Evolutionary conservation across 2,888 invertebrate genomes (phyloP).

Genomic region (Ophion costatus): DNA sequence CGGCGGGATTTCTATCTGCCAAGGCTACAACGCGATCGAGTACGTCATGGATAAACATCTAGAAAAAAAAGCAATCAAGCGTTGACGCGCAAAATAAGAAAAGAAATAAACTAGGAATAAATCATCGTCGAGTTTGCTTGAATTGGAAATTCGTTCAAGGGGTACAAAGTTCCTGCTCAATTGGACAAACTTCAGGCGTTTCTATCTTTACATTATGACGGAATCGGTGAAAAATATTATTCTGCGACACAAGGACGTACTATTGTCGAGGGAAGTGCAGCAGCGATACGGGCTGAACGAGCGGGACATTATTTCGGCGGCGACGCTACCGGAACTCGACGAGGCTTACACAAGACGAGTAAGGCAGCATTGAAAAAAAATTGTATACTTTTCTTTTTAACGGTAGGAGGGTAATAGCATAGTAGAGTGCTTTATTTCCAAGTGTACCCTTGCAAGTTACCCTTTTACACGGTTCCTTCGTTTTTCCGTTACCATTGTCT

Average conservation of each 20-base stretch:
- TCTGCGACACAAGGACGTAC: slow-evolving; percentile 90
- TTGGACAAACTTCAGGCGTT: slow-evolving; percentile 95
- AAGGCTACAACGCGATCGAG: slow-evolving; percentile 96
- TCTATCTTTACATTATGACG: slow-evolving; percentile 96
- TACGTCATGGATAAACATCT: slow-evolving; percentile 84
- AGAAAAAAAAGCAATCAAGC: background rate
- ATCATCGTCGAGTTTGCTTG: background rate
- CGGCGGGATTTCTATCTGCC: slow-evolving; percentile 96
- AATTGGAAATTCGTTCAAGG: slow-evolving; percentile 83
- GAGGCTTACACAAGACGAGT: slow-evolving; percentile 91
- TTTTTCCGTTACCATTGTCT: too few relatives aligned
- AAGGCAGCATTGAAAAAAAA: background rate
- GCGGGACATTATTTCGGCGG: slow-evolving; percentile 92
- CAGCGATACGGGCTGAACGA: slow-evolving; percentile 89
- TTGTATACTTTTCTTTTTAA: background rate
- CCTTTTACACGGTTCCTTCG: too few relatives aligned
- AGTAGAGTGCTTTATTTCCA: too few relatives aligned
- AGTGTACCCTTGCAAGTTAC: too few relatives aligned
- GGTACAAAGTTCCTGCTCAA: slow-evolving; percentile 92
- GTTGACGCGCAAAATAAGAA: background rate
- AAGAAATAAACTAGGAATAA: background rate
- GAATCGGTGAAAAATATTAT: slow-evolving; percentile 95
- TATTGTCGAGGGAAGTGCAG: slow-evolving; percentile 91
- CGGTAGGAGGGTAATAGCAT: background rate
- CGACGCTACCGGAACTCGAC: slow-evolving; percentile 94